These are phyloP conservation scores for Hylaea fasciaria DNA, from an alignment of 2,888 invertebrate species.

Conservation along the genomic window DNA sequence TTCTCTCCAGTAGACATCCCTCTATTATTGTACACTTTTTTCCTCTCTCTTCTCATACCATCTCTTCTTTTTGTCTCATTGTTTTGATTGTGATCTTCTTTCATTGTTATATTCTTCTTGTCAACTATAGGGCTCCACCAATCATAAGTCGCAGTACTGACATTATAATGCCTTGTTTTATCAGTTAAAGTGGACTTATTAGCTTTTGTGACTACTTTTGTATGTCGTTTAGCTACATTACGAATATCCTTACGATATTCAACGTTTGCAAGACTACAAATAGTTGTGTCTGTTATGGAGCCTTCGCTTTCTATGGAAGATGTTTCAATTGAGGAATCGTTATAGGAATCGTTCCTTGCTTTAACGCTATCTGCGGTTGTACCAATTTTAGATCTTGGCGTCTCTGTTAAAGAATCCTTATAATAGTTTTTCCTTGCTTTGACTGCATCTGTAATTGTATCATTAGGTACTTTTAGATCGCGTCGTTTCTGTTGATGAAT, in stretches of 20 bases:
- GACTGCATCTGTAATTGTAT: no score
- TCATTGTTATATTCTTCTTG: constrained; percentile 43
- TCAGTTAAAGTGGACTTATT: constrained; percentile 59
- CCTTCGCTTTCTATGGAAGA: constrained; percentile 33
- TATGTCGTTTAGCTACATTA: constrained; percentile 12
- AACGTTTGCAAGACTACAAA: constrained; percentile 52
- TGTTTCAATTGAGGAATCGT: constrained; percentile 16
- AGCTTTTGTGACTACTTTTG: constrained; percentile 48
- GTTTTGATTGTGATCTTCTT: constrained; percentile 24
- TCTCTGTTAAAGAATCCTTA: no score
- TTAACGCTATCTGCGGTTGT: background rate
- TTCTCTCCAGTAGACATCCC: constrained; percentile 49
- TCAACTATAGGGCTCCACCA: constrained; percentile 73
- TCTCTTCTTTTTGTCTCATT: constrained; percentile 19
- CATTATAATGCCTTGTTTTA: constrained; percentile 47
- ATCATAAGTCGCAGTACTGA: constrained; percentile 61
- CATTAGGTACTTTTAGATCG: no score
- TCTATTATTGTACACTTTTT: constrained; percentile 35
- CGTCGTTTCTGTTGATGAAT: no score
- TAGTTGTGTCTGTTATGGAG: constrained; percentile 52
- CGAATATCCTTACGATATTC: constrained; percentile 39
- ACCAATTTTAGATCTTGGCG: no score
- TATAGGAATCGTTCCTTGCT: no score
- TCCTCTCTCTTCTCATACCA: constrained; percentile 5
- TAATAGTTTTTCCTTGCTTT: no score